Evolutionary conservation across 2,888 invertebrate species (phyloP).

Genomic region (Drosophila recens): DNA sequence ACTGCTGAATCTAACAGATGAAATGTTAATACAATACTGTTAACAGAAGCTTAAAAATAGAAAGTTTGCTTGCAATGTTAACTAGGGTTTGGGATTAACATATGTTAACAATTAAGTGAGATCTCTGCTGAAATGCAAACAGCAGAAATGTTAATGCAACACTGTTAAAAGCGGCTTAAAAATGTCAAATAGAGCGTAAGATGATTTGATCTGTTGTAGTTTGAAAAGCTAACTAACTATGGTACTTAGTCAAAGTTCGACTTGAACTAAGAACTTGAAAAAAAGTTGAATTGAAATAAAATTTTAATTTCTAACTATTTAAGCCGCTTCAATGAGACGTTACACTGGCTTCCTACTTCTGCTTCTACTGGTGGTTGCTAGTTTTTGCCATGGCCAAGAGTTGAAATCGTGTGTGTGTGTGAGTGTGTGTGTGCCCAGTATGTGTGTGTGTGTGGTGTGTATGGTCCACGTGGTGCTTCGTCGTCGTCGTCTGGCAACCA

Average conservation of each 20-base stretch:
- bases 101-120: too few relatives aligned
- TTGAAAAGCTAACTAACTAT: not conserved
- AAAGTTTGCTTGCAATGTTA: too few relatives aligned
- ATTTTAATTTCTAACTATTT: constrained; percentile 20
- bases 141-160: not conserved
- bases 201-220: too few relatives aligned
- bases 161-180: not conserved
- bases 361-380: constrained; percentile 57
- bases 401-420: constrained; percentile 1
- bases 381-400: constrained; percentile 45
- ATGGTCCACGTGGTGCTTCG: constrained; percentile 65
- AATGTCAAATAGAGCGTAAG: too few relatives aligned
- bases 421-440: constrained; percentile 19
- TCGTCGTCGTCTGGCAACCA: constrained; percentile 70
- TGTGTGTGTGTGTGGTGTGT: constrained; percentile 15
- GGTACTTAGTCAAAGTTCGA: not conserved
- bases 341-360: constrained; percentile 2
- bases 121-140: too few relatives aligned
- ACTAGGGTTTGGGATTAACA: too few relatives aligned
- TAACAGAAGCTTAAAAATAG: too few relatives aligned
- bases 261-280: not conserved
- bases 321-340: constrained; percentile 29
- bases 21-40: too few relatives aligned
- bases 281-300: not conserved
- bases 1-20: too few relatives aligned